Percentiles rank a stretch among this genome's conserved stretches.
Evolutionary conservation across 2,888 invertebrate species (phyloP).

Genomic region (Cerastis rubricosa): DNA sequence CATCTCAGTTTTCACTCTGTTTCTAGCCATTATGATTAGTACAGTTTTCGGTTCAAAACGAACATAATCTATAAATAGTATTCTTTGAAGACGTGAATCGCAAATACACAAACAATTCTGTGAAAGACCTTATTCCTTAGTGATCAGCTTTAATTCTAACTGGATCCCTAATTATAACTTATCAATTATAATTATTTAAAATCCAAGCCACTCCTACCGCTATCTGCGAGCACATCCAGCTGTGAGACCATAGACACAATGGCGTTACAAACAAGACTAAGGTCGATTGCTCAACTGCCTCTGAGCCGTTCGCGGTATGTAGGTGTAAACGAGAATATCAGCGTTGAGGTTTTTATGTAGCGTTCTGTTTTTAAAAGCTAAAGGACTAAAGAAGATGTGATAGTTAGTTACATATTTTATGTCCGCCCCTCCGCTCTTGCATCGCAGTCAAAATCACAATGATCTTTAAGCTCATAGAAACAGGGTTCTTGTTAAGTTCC

Average conservation of each 20-base stretch:
- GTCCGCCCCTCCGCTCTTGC: not conserved
- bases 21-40: not conserved
- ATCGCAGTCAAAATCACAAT: not conserved
- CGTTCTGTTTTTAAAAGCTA: slow-evolving; percentile 29
- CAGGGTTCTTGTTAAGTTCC: not conserved
- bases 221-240: slow-evolving; percentile 56
- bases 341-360: slow-evolving; percentile 23
- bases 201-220: slow-evolving; percentile 35
- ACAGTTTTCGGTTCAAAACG: not conserved
- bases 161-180: slow-evolving; percentile 5
- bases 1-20: no score
- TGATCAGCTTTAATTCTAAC: not conserved
- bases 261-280: slow-evolving; percentile 78
- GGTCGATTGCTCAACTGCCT: slow-evolving; percentile 79
- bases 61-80: no score
- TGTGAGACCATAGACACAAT: slow-evolving; percentile 74
- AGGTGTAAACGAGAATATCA: slow-evolving; percentile 61
- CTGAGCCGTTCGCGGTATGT: slow-evolving; percentile 51
- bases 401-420: not conserved
- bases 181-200: not conserved
- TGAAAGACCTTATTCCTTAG: not conserved
- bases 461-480: not conserved
- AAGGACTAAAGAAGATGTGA: not conserved
- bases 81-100: not conserved
- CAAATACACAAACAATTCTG: not conserved